Percentiles rank a stretch among this genome's conserved stretches.
Evolutionary conservation across 2,888 invertebrate species (phyloP).

Genomic region (Sarcophaga variegata): DNA sequence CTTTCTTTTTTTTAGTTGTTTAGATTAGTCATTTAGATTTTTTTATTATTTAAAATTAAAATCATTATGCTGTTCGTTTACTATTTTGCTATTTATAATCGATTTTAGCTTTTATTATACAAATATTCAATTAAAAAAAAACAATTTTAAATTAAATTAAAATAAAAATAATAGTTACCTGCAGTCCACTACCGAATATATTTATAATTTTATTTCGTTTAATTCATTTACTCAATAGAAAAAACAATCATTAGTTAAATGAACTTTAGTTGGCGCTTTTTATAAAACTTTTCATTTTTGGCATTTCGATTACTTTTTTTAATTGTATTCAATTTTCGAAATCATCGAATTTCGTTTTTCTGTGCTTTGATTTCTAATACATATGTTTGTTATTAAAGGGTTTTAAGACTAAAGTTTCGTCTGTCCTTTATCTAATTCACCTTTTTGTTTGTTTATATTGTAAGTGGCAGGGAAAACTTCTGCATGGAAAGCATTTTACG

Average conservation of each 20-base stretch:
- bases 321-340: background rate
- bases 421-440: too few species aligned
- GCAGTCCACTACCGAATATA: constrained; percentile 28
- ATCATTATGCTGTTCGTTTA: constrained; percentile 31
- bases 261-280: constrained; percentile 51
- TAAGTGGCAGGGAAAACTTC: too few species aligned
- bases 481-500: too few species aligned
- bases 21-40: constrained; percentile 45
- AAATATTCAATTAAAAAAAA: background rate
- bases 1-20: constrained; percentile 53
- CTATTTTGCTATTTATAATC: constrained; percentile 32
- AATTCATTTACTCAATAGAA: constrained; percentile 2
- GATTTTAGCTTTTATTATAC: constrained; percentile 24
- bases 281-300: constrained; percentile 25
- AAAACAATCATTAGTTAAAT: constrained; percentile 24
- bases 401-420: too few species aligned
- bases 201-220: constrained; percentile 32
- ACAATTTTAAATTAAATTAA: constrained; percentile 7
- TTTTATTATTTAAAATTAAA: constrained; percentile 2
- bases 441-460: too few species aligned
- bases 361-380: too few species aligned
- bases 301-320: constrained; percentile 9
- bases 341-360: background rate
- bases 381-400: too few species aligned
- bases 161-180: constrained; percentile 9